Evolutionary conservation across 2,113 vertebrate genomes (phyloP).

Genomic region (Cebidichthys violaceus): DNA sequence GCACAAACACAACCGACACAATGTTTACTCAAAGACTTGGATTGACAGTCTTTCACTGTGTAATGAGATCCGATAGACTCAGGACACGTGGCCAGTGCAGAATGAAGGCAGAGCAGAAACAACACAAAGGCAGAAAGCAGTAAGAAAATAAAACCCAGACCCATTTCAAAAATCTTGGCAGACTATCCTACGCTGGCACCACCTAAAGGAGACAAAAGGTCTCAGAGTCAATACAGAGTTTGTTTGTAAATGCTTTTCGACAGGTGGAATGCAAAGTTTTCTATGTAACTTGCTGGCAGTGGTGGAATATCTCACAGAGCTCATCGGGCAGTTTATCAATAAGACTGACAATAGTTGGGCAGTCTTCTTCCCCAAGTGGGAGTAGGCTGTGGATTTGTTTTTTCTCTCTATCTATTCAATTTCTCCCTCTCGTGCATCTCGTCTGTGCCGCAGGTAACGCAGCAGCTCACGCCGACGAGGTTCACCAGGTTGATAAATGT

Average conservation of each 20-base stretch:
- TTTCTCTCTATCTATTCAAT: neutral
- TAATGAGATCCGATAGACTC: neutral
- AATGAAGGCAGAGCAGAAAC: neutral
- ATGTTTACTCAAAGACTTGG: too few species aligned
- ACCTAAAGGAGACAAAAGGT: constrained; percentile 15
- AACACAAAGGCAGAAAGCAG: neutral
- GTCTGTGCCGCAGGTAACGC: neutral
- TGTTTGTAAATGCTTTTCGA: neutral
- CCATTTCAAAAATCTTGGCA: neutral
- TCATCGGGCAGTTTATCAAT: neutral
- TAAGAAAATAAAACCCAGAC: neutral
- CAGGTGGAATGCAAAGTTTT: neutral
- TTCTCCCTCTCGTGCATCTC: neutral
- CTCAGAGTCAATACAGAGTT: neutral
- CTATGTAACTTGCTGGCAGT: neutral
- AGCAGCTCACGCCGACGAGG: neutral
- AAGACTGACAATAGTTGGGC: neutral
- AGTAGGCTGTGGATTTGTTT: too few species aligned
- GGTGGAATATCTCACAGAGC: neutral
- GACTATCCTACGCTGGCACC: neutral
- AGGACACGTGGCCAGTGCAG: neutral
- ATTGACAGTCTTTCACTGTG: neutral
- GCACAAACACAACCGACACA: neutral
- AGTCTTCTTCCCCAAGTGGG: neutral
- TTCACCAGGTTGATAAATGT: constrained; percentile 13